Evolutionary conservation across 2,797 vertebrate species (phyloP), one percentile per base, ranked within the genome.

Genomic region (Brachyrhaphis roseni): DNA sequence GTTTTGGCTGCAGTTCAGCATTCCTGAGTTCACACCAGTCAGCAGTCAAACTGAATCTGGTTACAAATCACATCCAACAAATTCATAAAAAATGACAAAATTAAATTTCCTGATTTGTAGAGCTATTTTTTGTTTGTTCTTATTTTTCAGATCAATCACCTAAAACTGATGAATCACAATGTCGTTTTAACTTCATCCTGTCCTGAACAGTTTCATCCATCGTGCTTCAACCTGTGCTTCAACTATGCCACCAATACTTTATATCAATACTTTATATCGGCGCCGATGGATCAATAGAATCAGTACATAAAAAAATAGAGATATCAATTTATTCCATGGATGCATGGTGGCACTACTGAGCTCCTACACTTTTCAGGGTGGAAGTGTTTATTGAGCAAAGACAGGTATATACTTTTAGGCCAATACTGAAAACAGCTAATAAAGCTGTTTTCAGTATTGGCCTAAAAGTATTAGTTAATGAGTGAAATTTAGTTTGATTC

Each of bases 141-240:
- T 23, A 13, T 13, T 23, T 20, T 36, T 1, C 5, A 8, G 16
- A 49, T 51, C 28, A 73, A 11, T 49, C 49, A 39, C 18, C 39
- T 77, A 10, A 77, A 43, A 71, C 7, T 11, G 34, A 23, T 45
- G 8, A 31, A 78, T 49, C 18, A 34, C 10, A 64, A 70, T 36
- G 46, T 10, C 16, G 41, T 75, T 49, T 82, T 51, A 77, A 34
- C 70, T 45, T 43, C 20, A 31, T 72, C 18, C 46, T 13, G 51
- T 34, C 12, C 5, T 26, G 12, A 43, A 45, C 39, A 57, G 45
- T 71, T 75, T 76, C 10, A 62, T 62, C 31, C 71, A 6, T 13
- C 53, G 23, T 66, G 51, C 64, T 26, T n/a, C n/a, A n/a, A n/a
- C n/a, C n/a, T 95, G 39, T 39, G 39, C 31, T 36, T 64, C 36